Evolutionary conservation across 2,797 vertebrate species (phyloP), one percentile per base, ranked within the genome.

Genomic region (Tolypeutes matacus): DNA sequence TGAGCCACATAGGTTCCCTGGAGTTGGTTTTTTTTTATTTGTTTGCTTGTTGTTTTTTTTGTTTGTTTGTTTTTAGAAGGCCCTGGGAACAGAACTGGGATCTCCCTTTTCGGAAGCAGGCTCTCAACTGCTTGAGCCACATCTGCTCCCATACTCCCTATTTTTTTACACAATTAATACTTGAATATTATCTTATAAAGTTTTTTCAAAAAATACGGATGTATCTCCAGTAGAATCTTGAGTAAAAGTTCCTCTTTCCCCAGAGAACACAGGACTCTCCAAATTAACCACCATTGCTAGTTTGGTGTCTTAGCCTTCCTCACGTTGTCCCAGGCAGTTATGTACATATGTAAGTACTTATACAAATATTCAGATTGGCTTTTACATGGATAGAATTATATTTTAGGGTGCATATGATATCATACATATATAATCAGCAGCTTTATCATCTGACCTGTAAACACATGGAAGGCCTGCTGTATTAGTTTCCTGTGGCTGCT

Each of bases 341-440:
- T n/a, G 34, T 73, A 62, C 29, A 8, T 34, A 17, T 27, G 46
- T 81, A 82, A 75, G 58, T 46, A 67, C 39, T 39, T 69, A 49
- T 2, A 51, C 65, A 75, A 31, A 72, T 20, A 27, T 60, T 80
- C 17, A 56, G 62, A 86, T 94, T 81, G 56, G 53, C 36, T 91
- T 72, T 67, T 85, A 81, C 23, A 39, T n/a, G 31, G 89, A 85
- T 60, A 96, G 77, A 90, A 86, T 70, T 86, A 39, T 53, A 51
- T 0, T 11, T n/a, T 91, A 75, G 27, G 13, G 25, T 62, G 29
- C 5, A 7, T 75, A 27, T 5, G 56, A 20, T 64, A 58, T 85
- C 73, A 69, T 53, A 86, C 17, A 87, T 94, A 84, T 84, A 46
- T 36, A 81, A 18, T 92, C 69, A 78, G 58, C 49, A 75, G 27